Evolutionary conservation across 1,140 invertebrate genomes (phyloP).

Genomic region (Lucilia sericata): DNA sequence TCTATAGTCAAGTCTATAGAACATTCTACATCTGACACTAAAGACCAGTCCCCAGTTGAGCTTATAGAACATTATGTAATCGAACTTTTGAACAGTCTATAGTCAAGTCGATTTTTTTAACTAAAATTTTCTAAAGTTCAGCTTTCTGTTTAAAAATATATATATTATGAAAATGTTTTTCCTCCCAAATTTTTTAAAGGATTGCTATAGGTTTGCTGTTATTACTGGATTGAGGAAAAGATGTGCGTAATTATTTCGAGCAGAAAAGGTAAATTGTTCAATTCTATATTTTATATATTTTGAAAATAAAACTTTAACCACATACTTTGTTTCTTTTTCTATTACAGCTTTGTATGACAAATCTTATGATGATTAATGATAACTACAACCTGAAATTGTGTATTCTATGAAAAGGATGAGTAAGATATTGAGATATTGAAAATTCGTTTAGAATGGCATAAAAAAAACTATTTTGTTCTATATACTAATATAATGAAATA

Average conservation of each 20-base stretch:
- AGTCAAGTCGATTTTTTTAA: no score
- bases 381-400: no score
- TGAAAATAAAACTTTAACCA: neutral
- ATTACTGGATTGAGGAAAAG: neutral
- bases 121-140: no score
- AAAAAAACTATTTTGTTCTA: no score
- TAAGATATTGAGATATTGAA: neutral
- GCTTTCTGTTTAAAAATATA: neutral
- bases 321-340: neutral
- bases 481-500: no score
- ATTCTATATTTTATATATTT: neutral
- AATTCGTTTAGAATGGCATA: no score
- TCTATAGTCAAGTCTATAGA: no score
- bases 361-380: neutral
- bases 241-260: neutral
- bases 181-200: neutral
- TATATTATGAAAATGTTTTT: slow-evolving; percentile 11
- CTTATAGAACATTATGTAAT: no score
- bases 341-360: neutral
- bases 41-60: no score
- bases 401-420: neutral
- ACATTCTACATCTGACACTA: no score
- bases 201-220: neutral
- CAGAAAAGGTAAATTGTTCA: slow-evolving; percentile 7
- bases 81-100: no score